Base-by-base conservation (phyloP, 2,888 invertebrate genomes). In the Nysson spinosus region DNA sequence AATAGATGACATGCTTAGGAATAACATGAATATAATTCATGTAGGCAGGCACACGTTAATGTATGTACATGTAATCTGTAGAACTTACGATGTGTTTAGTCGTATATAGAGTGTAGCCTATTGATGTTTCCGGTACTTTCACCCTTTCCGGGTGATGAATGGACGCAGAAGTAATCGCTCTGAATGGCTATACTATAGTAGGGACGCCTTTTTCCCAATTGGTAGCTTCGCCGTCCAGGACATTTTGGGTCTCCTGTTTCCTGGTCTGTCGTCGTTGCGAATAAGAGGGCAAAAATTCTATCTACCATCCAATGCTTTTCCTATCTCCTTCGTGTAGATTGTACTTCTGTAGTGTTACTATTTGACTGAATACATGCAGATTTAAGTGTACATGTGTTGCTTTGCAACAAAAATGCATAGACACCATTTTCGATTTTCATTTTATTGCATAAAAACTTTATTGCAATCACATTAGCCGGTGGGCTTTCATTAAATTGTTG, bases 51-150 rank as follows among this genome's bases (percentile, higher is more conserved):
- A n/a, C n/a, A n/a, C n/a, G n/a, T n/a, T n/a, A n/a, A n/a, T n/a
- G n/a, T n/a, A n/a, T n/a, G n/a, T n/a, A n/a, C n/a, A n/a, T n/a
- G n/a, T n/a, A n/a, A n/a, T n/a, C n/a, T n/a, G n/a, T n/a, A n/a
- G n/a, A n/a, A n/a, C n/a, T n/a, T n/a, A n/a, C 17, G 19, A 17
- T 32, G 11, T 12, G 35, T 40, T 35, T n/a, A 6, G 3, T 9
- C 4, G 14, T 28, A n/a, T n/a, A n/a, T n/a, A n/a, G n/a, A n/a
- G 11, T 7, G 24, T 60, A 65, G 74, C 78, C 75, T 61, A 55
- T 63, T 49, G 72, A 78, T 68, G 67, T 74, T 76, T 77, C 71
- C 74, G 68, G 62, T 72, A 70, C 75, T 81, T 80, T 73, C 69
- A 62, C 63, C 70, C 75, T 60, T 78, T 74, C 65, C 44, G 66